Percentiles rank a stretch among this genome's conserved stretches.
Conservation (phyloP, 2,797 vertebrate species). For the Liasis olivaceus region DNA sequence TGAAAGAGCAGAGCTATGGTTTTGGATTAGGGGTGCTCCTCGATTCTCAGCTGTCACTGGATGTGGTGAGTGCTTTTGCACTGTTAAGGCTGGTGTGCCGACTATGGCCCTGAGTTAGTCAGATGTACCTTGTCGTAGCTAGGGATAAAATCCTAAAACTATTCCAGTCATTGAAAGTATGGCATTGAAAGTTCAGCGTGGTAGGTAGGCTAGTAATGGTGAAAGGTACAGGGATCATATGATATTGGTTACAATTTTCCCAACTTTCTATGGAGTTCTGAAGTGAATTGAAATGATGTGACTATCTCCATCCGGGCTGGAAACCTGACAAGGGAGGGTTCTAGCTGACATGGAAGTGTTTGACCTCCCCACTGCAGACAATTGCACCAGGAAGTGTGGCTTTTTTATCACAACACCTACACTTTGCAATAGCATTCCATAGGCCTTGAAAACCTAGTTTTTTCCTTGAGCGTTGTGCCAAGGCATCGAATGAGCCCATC, state of each 20-base stretch:
- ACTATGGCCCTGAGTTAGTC: neutral
- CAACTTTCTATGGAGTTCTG: neutral
- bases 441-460: neutral
- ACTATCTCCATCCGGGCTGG: neutral
- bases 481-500: neutral
- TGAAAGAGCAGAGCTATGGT: too few relatives aligned
- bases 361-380: neutral
- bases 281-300: neutral
- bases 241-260: neutral
- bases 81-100: too few relatives aligned
- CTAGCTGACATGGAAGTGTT: neutral
- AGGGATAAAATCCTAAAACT: neutral
- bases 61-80: too few relatives aligned
- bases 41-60: too few relatives aligned
- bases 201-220: neutral
- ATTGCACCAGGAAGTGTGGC: neutral
- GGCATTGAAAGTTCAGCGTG: too few relatives aligned
- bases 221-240: neutral
- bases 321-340: neutral
- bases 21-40: too few relatives aligned
- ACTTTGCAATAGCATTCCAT: neutral
- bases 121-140: neutral
- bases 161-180: neutral
- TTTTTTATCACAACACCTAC: neutral
- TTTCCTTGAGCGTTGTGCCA: neutral